phyloP scores from a whole-genome alignment of 2,888 invertebrate species.

The Parelbella ahira region DNA sequence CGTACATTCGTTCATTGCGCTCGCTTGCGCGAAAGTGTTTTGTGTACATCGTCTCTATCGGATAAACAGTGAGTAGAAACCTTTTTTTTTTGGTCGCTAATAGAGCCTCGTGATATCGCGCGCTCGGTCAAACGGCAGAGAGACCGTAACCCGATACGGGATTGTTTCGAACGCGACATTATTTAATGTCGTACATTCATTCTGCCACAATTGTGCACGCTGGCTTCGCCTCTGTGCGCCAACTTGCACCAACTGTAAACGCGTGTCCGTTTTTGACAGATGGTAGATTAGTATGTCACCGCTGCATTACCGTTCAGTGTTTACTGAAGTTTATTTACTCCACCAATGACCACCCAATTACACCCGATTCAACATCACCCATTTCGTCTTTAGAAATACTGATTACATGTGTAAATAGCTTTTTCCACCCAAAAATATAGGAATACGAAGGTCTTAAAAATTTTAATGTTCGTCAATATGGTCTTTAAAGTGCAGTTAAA shows the following conservation, averaged over 20 bases:
- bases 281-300: constrained; percentile 31
- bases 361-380: too few species aligned
- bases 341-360: constrained; percentile 31
- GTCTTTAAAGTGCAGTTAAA: too few species aligned
- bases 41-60: constrained; percentile 37
- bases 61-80: constrained; percentile 56
- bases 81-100: constrained; percentile 19
- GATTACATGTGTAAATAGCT: too few species aligned
- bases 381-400: too few species aligned
- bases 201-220: constrained; percentile 5
- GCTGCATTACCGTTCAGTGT: constrained; percentile 29
- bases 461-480: too few species aligned
- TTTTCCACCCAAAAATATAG: too few species aligned
- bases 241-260: constrained; percentile 8
- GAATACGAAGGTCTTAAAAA: too few species aligned
- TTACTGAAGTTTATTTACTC: constrained; percentile 35
- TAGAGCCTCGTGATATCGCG: constrained; percentile 5
- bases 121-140: constrained; percentile 30
- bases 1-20: constrained; percentile 32
- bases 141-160: constrained; percentile 39
- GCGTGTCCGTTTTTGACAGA: constrained; percentile 24
- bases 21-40: constrained; percentile 49
- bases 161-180: constrained; percentile 30
- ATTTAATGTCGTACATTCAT: constrained; percentile 8
- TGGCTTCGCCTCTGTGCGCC: constrained; percentile 14